Conservation (phyloP, 64 coral and sea anemone genomes). For the Montipora capricornis region DNA sequence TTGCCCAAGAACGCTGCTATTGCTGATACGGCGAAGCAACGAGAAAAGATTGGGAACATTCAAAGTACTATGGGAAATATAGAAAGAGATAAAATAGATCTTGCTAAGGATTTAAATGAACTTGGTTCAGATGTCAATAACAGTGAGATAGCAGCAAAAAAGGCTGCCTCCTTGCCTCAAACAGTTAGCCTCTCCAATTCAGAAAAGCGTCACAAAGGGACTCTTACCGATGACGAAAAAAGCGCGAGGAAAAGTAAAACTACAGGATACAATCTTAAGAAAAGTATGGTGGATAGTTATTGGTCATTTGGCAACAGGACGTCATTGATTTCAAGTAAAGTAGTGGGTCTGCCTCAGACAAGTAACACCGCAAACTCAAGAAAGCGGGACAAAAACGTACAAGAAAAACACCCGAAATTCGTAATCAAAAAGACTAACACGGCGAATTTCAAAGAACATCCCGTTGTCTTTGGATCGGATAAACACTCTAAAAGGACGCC, state of each 20-base stretch:
- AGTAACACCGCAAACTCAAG: background rate
- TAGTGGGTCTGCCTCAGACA: background rate
- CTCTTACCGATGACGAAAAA: background rate
- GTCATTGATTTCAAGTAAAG: background rate
- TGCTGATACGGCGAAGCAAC: background rate
- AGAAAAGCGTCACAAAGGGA: background rate
- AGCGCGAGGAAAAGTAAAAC: background rate
- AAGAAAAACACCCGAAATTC: background rate
- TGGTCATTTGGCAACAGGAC: background rate
- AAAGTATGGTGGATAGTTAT: too few relatives aligned
- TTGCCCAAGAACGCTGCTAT: background rate
- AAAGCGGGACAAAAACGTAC: background rate
- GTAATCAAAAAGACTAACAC: too few relatives aligned
- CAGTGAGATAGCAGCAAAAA: background rate
- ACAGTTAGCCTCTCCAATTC: background rate
- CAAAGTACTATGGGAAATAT: background rate
- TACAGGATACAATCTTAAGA: background rate
- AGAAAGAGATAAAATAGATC: background rate
- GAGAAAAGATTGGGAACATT: background rate
- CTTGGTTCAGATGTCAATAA: background rate
- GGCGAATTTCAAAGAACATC: background rate
- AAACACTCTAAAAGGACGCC: background rate
- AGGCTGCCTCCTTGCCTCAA: background rate
- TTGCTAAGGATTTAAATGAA: background rate
- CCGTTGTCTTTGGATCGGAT: slow-evolving; percentile 14